phyloP scores from a whole-genome alignment of 2,797 vertebrate species.

The Calcarius lapponicus region DNA sequence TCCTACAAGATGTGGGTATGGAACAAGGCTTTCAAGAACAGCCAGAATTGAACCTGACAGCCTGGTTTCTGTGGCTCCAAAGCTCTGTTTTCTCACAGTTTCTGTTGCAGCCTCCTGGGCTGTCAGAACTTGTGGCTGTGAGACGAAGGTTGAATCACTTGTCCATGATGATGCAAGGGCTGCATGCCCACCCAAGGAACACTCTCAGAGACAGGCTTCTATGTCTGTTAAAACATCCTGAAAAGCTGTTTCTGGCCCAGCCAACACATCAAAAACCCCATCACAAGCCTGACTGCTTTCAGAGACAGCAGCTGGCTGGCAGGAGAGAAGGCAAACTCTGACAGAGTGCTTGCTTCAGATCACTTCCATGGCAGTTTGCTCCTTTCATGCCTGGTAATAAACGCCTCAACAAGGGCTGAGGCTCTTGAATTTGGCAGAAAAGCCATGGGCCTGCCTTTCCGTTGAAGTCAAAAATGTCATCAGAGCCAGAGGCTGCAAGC shows the following conservation, averaged over 20 bases:
- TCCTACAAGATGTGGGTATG: not conserved
- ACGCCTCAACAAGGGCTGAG: not conserved
- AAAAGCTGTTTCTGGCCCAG: not conserved
- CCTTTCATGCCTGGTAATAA: slow-evolving; percentile 4
- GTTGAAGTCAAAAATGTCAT: not conserved
- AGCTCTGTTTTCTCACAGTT: not conserved
- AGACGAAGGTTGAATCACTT: not conserved
- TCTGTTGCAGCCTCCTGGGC: not conserved
- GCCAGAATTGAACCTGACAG: not conserved
- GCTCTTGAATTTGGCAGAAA: slow-evolving; percentile 1
- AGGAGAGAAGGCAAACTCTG: not conserved
- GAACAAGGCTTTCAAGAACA: not conserved
- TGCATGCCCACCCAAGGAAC: not conserved
- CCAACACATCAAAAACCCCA: not conserved
- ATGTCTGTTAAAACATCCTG: not conserved
- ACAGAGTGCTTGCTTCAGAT: not conserved
- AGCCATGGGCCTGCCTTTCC: not conserved
- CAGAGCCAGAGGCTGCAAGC: not conserved
- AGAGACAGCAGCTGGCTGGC: not conserved
- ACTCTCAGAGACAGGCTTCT: not conserved
- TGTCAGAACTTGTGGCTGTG: not conserved
- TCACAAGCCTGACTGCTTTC: not conserved
- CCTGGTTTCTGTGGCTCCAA: not conserved
- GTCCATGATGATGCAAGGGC: rapidly evolving
- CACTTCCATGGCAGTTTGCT: not conserved